A percentile compares a stretch with the other conserved stretches of the same genome.
Evolutionary conservation across 2,888 invertebrate genomes (phyloP).

Genomic region (Megastigmus dorsalis): DNA sequence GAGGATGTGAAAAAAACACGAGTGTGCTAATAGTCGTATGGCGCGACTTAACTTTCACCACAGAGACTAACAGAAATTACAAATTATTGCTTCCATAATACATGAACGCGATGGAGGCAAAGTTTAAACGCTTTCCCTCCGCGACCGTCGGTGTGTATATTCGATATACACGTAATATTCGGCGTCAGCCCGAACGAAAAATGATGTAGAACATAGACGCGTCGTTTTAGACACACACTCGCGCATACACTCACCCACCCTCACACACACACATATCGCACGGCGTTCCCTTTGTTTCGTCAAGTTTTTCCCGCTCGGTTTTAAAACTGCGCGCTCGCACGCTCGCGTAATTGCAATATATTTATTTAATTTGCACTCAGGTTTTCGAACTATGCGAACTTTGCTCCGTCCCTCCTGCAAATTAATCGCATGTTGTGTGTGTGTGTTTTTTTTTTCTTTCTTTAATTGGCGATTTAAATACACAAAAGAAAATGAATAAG

Average conservation of each 20-base stretch:
- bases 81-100: constrained; percentile 35
- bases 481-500: constrained; percentile 1
- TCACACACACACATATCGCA: background rate
- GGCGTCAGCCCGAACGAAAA: background rate
- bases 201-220: constrained; percentile 21
- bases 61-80: constrained; percentile 18
- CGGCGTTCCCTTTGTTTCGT: background rate
- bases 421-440: background rate
- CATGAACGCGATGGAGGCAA: background rate
- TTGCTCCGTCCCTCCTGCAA: too few species aligned
- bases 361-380: constrained; percentile 35
- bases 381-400: constrained; percentile 11
- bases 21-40: constrained; percentile 26
- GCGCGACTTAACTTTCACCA: constrained; percentile 39
- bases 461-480: background rate
- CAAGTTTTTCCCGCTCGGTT: constrained; percentile 19
- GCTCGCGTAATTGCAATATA: constrained; percentile 19
- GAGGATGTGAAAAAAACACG: too few species aligned
- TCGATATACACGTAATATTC: background rate
- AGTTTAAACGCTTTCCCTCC: background rate
- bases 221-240: constrained; percentile 13
- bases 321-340: constrained; percentile 3
- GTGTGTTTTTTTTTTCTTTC: background rate
- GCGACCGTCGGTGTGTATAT: background rate
- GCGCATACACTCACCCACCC: background rate